phyloP scores from a whole-genome alignment of 2,797 vertebrate species.

The Xenops minutus region DNA sequence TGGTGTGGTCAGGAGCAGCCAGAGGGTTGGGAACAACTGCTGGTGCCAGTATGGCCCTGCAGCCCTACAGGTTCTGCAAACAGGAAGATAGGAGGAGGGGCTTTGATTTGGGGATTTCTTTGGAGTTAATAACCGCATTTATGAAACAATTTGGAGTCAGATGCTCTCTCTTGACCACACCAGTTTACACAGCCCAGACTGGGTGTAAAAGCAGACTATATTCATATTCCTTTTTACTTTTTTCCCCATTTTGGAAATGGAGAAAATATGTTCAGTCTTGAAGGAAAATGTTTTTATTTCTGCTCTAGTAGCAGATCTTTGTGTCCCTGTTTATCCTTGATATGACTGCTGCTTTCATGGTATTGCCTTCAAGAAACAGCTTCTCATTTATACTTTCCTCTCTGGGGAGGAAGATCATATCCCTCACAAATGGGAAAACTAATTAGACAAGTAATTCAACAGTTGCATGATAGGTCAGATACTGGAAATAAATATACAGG shows the following conservation, averaged over 20 bases:
- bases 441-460: conserved; percentile 56
- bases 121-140: not conserved
- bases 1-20: not conserved
- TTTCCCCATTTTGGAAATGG: not conserved
- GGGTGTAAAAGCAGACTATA: not conserved
- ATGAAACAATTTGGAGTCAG: not conserved
- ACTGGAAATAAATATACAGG: not conserved
- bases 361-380: not conserved
- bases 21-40: not conserved
- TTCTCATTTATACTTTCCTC: conserved; percentile 8
- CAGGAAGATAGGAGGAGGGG: not conserved
- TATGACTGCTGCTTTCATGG: not conserved
- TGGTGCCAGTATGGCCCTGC: not conserved
- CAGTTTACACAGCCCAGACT: not conserved
- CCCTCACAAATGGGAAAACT: conserved; percentile 32
- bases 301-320: conserved; percentile 12
- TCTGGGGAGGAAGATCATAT: not conserved
- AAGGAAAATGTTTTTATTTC: conserved; percentile 22
- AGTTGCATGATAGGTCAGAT: not conserved
- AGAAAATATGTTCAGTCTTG: not conserved
- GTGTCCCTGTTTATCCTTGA: not conserved
- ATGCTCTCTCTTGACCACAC: not conserved
- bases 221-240: not conserved
- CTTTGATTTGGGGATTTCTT: not conserved
- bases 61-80: not conserved